Percentiles rank a stretch among this genome's conserved stretches.
These are phyloP conservation scores for Sipha flava DNA, from an alignment of 1,140 invertebrate species.

Conservation along the genomic window DNA sequence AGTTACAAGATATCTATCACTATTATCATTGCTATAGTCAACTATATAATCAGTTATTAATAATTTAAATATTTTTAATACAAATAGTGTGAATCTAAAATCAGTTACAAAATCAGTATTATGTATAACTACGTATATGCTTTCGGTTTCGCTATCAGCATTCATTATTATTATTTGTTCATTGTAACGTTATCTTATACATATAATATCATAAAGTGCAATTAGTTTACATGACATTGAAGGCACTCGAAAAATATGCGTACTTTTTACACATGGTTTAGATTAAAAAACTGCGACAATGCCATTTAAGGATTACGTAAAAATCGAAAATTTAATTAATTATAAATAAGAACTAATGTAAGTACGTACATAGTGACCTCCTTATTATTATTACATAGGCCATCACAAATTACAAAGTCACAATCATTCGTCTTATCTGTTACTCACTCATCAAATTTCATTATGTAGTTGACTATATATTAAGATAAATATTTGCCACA, in stretches of 20 bases:
- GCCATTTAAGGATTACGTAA: neutral
- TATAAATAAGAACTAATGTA: neutral
- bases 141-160: neutral
- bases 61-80: too few relatives aligned
- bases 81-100: too few relatives aligned
- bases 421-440: neutral
- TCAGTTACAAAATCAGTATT: too few relatives aligned
- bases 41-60: too few relatives aligned
- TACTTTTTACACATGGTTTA: neutral
- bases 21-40: too few relatives aligned
- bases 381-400: neutral
- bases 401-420: neutral
- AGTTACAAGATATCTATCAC: too few relatives aligned
- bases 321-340: neutral
- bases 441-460: neutral
- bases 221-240: constrained; percentile 4
- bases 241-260: constrained; percentile 4
- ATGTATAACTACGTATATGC: neutral
- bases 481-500: neutral
- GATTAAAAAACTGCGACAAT: neutral
- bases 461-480: neutral
- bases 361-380: neutral
- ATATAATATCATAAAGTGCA: neutral
- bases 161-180: neutral
- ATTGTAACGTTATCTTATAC: too few relatives aligned